A percentile compares a stretch with the other conserved stretches of the same genome.
phyloP scores from a whole-genome alignment of 2,113 vertebrate species.

The Labeo catla region DNA sequence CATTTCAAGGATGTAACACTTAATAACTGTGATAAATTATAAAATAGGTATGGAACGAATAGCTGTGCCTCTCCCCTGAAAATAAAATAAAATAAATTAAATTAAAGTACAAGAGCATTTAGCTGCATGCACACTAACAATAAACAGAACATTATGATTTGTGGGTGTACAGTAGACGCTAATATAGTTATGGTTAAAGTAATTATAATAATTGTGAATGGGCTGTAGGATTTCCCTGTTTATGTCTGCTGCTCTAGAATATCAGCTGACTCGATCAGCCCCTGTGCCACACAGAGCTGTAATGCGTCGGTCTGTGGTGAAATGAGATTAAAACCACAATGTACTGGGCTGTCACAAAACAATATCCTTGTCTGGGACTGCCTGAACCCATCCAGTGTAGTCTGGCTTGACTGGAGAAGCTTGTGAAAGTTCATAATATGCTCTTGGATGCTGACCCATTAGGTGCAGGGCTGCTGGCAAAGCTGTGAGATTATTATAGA shows the following conservation, averaged over 20 bases:
- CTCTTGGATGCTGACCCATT: background rate
- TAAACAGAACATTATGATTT: too few relatives aligned
- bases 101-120: too few relatives aligned
- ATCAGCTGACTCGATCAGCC: conserved; percentile 29
- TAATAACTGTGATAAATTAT: background rate
- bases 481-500: background rate
- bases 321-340: conserved; percentile 46
- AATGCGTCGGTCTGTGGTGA: conserved; percentile 27
- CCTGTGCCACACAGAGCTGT: conserved; percentile 5
- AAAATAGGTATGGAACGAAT: too few relatives aligned
- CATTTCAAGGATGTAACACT: background rate
- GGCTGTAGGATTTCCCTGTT: background rate
- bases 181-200: background rate
- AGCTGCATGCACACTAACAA: too few relatives aligned
- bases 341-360: conserved; percentile 21
- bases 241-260: conserved; percentile 25
- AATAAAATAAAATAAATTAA: too few relatives aligned
- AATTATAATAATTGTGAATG: background rate
- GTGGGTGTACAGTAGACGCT: background rate
- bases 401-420: conserved; percentile 1
- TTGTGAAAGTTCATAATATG: conserved; percentile 24
- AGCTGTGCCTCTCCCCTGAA: too few relatives aligned
- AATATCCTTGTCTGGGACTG: conserved; percentile 39
- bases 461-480: background rate
- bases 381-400: conserved; percentile 24